Conservation (phyloP, 2,797 vertebrate genomes). For the Protosalanx chinensis region DNA sequence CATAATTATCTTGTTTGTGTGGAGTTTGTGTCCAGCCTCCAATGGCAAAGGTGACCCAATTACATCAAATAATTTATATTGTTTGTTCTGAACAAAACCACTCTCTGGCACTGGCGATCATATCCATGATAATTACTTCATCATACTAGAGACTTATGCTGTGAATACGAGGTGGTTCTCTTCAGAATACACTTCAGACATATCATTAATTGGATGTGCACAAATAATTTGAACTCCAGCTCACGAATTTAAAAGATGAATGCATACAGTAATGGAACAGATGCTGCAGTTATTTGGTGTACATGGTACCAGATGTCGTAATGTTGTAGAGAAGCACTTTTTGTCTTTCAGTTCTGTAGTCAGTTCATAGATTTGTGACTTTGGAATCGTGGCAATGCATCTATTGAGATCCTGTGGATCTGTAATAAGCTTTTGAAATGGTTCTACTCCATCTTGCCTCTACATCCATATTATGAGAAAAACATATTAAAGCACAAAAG, state of each 20-base stretch:
- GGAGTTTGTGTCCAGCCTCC: slow-evolving; percentile 55
- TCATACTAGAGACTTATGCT: background rate
- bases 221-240: background rate
- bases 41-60: slow-evolving; percentile 62
- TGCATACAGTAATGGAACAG: too few species aligned
- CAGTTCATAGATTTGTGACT: too few species aligned
- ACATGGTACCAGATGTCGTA: too few species aligned
- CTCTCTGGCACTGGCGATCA: slow-evolving; percentile 10
- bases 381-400: background rate
- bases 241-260: background rate
- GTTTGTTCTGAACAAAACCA: slow-evolving; percentile 32
- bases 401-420: background rate
- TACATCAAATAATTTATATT: slow-evolving; percentile 59
- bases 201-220: background rate
- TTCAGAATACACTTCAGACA: background rate
- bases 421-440: background rate
- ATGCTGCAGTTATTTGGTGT: too few species aligned
- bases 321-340: too few species aligned
- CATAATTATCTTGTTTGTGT: slow-evolving; percentile 62
- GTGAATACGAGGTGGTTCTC: background rate
- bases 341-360: too few species aligned
- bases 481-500: slow-evolving; percentile 43
- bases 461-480: slow-evolving; percentile 19
- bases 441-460: slow-evolving; percentile 24
- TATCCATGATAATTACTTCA: slow-evolving; percentile 10